Percentiles rank a stretch among this genome's conserved stretches.
Conservation (phyloP, 2,797 vertebrate genomes). For the Muscicapa striata region DNA sequence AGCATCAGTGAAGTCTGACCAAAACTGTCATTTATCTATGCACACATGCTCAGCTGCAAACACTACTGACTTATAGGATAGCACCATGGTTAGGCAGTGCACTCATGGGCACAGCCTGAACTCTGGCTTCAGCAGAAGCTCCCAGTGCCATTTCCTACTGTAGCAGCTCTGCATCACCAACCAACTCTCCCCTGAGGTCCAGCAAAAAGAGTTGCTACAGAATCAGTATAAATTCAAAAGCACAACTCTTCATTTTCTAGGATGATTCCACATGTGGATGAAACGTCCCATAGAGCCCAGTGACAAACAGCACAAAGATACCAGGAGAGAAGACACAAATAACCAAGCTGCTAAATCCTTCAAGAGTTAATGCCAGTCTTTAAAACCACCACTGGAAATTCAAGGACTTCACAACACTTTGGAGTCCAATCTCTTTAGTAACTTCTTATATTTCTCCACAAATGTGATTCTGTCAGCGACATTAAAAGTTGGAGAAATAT, state of each 20-base stretch:
- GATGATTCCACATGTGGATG: background rate
- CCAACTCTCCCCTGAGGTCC: rapidly evolving
- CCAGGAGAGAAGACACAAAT: background rate
- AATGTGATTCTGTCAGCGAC: background rate
- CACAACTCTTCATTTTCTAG: background rate
- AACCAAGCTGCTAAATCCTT: background rate
- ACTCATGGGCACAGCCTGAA: background rate
- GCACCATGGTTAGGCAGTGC: rapidly evolving
- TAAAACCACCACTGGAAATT: background rate
- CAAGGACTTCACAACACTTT: background rate
- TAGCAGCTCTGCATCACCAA: background rate
- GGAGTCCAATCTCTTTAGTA: background rate
- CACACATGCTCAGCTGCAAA: background rate
- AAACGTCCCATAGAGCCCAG: background rate
- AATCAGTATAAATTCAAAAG: background rate
- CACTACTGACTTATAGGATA: rapidly evolving
- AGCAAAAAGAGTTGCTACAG: background rate
- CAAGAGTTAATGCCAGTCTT: background rate
- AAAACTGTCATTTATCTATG: background rate
- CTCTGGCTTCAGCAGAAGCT: background rate
- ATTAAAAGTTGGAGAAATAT: background rate
- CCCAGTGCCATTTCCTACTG: background rate
- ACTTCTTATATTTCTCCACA: background rate
- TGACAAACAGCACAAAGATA: background rate
- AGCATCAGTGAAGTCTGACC: background rate